Base-by-base conservation (phyloP, 2,888 invertebrate genomes). In the Trisateles emortualis region DNA sequence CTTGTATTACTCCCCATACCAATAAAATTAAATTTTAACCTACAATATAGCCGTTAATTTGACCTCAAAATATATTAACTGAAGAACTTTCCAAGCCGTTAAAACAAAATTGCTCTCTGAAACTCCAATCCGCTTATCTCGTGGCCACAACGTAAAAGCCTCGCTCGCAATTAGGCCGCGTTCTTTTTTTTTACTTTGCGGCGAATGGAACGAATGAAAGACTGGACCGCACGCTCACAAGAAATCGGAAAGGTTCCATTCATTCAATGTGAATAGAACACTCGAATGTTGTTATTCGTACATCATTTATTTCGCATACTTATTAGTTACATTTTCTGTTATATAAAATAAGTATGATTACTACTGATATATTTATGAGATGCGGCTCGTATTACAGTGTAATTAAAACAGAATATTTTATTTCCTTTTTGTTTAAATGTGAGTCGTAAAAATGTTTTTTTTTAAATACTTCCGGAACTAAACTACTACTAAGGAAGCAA, bases 141-240 rank as follows among this genome's bases (percentile, higher is more conserved):
- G 32, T 73, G 69, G 84, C 83, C 71, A 60, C 52, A 63, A 64
- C 61, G 62, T 76, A 72, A 81, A 82, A 84, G 76, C 79, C 72
- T 73, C 73, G 68, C 74, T 80, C 76, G 85, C 85, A 87, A 87
- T 88, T 87, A 88, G 79, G 81, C 68, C 61, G 56, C 67, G 75
- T 79, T 77, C 72, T 74, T 80, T 85, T 83, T n/a, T 81, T 81
- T 78, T 74, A 59, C 38, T 75, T 69, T 70, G 74, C 64, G 67
- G 74, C 77, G 79, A 83, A 84, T 77, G 57, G 56, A 70, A 69
- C 54, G 68, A 70, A 56, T 68, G 71, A 68, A 71, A 71, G 63
- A 72, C 65, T 57, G 68, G 57, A 72, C 68, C 62, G 72, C 73
- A 60, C 53, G 65, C 64, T 73, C 59, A 57, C 67, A 71, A 73